These are phyloP conservation scores for Sciurus carolinensis DNA, from an alignment of 2,797 vertebrate genomes.

Conservation along the genomic window DNA sequence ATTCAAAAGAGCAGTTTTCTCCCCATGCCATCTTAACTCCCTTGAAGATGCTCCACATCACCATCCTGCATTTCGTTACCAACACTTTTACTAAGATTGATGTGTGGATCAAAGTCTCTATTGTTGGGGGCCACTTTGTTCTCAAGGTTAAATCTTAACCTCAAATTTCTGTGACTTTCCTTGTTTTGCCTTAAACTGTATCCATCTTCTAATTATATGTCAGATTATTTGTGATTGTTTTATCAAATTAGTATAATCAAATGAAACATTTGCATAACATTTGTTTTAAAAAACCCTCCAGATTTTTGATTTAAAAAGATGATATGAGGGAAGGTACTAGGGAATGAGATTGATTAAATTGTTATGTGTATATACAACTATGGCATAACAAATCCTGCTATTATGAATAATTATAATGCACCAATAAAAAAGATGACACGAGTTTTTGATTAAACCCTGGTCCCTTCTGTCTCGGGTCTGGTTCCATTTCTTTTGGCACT, in stretches of 20 bases:
- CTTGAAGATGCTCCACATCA: background rate
- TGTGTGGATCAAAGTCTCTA: constrained; percentile 17
- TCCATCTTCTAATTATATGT: background rate
- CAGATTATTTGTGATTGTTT: constrained; percentile 15
- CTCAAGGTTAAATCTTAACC: constrained; percentile 65
- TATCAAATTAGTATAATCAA: constrained; percentile 16
- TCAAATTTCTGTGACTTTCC: constrained; percentile 14
- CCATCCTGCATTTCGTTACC: background rate
- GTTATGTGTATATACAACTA: too few species aligned
- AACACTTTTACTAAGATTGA: background rate
- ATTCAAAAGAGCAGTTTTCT: background rate
- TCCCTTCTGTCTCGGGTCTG: background rate
- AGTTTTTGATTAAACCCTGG: constrained; percentile 15
- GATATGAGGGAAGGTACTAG: too few species aligned
- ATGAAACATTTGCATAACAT: background rate
- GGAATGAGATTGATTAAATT: too few species aligned
- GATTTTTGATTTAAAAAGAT: background rate
- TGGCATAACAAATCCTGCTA: too few species aligned
- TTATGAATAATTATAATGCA: too few species aligned
- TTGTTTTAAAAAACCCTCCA: background rate
- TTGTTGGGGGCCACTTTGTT: background rate
- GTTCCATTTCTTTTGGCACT: background rate
- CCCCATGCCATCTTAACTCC: background rate
- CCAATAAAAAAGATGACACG: background rate
- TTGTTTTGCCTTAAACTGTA: constrained; percentile 1